These are phyloP conservation scores for Latrodectus geometricus DNA, from an alignment of 1,140 invertebrate species.

Conservation along the genomic window DNA sequence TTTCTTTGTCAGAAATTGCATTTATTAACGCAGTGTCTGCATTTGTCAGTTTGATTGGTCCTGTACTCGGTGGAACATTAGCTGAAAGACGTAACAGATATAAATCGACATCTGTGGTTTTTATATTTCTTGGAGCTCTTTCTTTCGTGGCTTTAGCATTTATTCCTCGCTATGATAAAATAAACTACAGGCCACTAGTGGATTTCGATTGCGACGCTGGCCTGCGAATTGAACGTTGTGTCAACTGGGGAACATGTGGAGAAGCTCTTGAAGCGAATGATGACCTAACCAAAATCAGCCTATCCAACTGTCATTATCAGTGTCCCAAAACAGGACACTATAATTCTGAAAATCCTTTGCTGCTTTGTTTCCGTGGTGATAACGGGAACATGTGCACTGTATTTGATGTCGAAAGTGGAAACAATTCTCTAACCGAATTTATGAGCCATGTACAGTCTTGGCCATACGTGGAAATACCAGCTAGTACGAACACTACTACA, in stretches of 20 bases:
- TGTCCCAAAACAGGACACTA: slow-evolving; percentile 50
- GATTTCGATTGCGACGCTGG: slow-evolving; percentile 63
- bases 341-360: slow-evolving; percentile 59
- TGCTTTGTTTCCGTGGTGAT: slow-evolving; percentile 63
- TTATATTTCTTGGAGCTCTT: slow-evolving; percentile 53
- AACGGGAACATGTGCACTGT: slow-evolving; percentile 56
- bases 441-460: slow-evolving; percentile 63
- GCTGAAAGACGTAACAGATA: slow-evolving; percentile 62
- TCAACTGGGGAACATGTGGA: slow-evolving; percentile 63
- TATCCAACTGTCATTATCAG: slow-evolving; percentile 63
- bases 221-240: slow-evolving; percentile 63
- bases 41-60: slow-evolving; percentile 62
- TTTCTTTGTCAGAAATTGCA: slow-evolving; percentile 59
- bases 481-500: neutral
- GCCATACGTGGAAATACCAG: slow-evolving; percentile 58
- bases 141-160: slow-evolving; percentile 64
- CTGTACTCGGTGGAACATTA: slow-evolving; percentile 62
- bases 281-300: slow-evolving; percentile 63
- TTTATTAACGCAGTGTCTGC: slow-evolving; percentile 63
- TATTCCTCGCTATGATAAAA: slow-evolving; percentile 62
- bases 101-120: slow-evolving; percentile 50
- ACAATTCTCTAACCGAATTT: slow-evolving; percentile 61
- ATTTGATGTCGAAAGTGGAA: slow-evolving; percentile 43
- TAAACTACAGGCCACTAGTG: slow-evolving; percentile 58
- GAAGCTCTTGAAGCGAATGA: slow-evolving; percentile 50